These are phyloP conservation scores for Hyphantria cunea DNA, from an alignment of 1,140 invertebrate species.

Conservation along the genomic window DNA sequence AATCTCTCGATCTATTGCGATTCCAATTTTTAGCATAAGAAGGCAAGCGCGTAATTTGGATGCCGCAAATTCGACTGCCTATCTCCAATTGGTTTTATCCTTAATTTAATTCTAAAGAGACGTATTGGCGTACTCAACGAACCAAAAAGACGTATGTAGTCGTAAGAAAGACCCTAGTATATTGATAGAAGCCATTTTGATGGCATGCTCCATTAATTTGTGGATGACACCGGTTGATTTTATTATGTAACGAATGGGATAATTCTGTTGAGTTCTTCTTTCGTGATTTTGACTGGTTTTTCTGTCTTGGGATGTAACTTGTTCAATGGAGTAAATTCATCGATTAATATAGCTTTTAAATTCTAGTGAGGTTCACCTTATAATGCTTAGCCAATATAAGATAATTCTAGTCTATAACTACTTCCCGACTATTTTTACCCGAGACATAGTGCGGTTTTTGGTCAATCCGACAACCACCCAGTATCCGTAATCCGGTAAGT, in stretches of 20 bases:
- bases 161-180: constrained; percentile 45
- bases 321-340: not conserved
- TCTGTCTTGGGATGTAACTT: constrained; percentile 1
- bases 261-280: constrained; percentile 18
- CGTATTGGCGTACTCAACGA: constrained; percentile 52
- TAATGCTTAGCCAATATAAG: too few relatives aligned
- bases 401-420: too few relatives aligned
- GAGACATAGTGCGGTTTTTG: too few relatives aligned
- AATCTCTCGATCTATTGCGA: constrained; percentile 21
- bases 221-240: constrained; percentile 33
- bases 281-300: constrained; percentile 25
- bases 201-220: constrained; percentile 52
- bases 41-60: constrained; percentile 45
- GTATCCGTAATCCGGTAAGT: too few relatives aligned
- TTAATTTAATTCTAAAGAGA: constrained; percentile 72
- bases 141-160: constrained; percentile 61
- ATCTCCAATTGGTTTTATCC: constrained; percentile 63
- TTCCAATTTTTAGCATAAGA: constrained; percentile 28
- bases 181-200: constrained; percentile 61
- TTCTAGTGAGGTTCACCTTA: too few relatives aligned
- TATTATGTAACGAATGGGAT: constrained; percentile 32
- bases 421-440: too few relatives aligned
- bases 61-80: constrained; percentile 45
- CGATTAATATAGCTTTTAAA: too few relatives aligned
- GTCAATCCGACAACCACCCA: too few relatives aligned